Percentiles rank a stretch among this genome's conserved stretches.
phyloP scores from a whole-genome alignment of 2,888 invertebrate genomes.

The Lepidonotus clava region DNA sequence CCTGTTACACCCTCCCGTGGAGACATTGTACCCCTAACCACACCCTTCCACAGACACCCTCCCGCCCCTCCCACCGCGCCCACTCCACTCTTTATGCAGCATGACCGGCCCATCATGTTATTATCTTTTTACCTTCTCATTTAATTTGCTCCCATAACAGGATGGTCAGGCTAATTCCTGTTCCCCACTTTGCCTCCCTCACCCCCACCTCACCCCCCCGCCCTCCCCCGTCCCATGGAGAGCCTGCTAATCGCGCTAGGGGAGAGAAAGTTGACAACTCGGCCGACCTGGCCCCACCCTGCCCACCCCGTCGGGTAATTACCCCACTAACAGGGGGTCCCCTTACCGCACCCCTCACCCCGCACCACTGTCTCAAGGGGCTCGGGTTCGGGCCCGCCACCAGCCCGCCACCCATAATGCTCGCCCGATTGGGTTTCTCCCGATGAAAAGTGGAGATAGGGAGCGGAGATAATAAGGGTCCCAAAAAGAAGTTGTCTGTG shows the following conservation, averaged over 20 bases:
- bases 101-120: constrained; percentile 5
- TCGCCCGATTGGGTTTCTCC: constrained; percentile 8
- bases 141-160: constrained; percentile 16
- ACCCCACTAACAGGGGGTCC: not conserved
- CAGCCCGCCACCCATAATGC: constrained; percentile 5
- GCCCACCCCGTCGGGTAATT: not conserved
- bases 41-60: not conserved
- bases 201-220: not conserved
- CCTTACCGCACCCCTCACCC: not conserved
- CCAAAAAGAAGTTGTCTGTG: not conserved
- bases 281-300: not conserved
- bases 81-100: not conserved
- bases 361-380: not conserved
- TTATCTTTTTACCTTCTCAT: constrained; percentile 52
- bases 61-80: not conserved
- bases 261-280: not conserved
- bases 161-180: not conserved
- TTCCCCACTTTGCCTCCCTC: not conserved
- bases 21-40: not conserved
- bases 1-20: not conserved
- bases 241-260: not conserved
- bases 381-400: not conserved
- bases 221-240: not conserved
- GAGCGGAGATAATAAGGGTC: not conserved
- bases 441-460: not conserved